Percentiles rank a stretch among this genome's conserved stretches.
Conservation (phyloP, 2,888 invertebrate species). For the Limnephilus marmoratus region DNA sequence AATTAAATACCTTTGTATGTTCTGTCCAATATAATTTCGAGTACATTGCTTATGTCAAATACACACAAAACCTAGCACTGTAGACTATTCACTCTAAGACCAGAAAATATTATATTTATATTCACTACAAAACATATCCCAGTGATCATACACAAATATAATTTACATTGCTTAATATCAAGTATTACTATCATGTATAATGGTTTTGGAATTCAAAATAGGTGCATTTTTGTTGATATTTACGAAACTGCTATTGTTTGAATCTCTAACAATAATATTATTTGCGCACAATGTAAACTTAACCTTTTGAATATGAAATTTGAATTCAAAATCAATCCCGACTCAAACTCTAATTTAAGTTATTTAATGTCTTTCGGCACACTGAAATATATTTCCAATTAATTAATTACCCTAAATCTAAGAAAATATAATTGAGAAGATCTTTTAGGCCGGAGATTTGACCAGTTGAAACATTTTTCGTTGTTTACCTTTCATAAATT, state of each 20-base stretch:
- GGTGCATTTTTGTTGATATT: slow-evolving; percentile 16
- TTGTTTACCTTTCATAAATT: neutral
- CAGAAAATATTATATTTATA: slow-evolving; percentile 51
- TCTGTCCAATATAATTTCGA: slow-evolving; percentile 37
- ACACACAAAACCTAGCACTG: slow-evolving; percentile 52
- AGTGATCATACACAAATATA: neutral
- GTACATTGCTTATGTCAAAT: slow-evolving; percentile 58
- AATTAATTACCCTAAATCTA: neutral
- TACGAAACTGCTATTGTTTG: neutral
- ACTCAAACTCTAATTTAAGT: neutral
- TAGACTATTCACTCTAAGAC: slow-evolving; percentile 57
- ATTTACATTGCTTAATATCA: slow-evolving; percentile 29
- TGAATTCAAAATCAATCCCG: neutral
- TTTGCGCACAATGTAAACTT: neutral
- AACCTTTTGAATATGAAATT: neutral
- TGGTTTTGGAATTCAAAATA: slow-evolving; percentile 31
- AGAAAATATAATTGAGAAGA: neutral
- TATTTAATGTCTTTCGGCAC: neutral
- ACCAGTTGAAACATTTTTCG: neutral
- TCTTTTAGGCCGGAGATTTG: neutral
- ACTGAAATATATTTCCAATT: neutral
- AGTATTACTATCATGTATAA: neutral
- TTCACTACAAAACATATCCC: slow-evolving; percentile 41
- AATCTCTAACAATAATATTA: neutral
- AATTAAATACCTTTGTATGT: slow-evolving; percentile 24